Evolutionary conservation across 2,888 invertebrate genomes (phyloP).

Genomic region (Caenorhabditis japonica): DNA sequence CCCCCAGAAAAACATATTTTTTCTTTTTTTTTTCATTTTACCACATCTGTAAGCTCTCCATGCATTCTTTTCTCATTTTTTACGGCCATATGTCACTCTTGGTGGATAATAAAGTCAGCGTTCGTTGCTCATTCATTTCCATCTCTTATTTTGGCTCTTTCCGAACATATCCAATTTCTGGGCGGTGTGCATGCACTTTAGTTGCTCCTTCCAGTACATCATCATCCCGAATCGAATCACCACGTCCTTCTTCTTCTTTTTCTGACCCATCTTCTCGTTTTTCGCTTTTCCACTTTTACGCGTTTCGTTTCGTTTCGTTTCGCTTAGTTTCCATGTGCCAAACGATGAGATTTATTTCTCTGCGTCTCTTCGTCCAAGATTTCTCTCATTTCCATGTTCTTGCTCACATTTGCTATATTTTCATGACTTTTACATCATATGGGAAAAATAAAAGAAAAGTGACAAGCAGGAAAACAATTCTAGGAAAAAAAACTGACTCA

Average conservation of each 20-base stretch:
- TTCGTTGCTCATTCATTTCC: neutral
- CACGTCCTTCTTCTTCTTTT: conserved; percentile 9
- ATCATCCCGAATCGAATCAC: conserved; percentile 32
- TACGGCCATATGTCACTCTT: no score
- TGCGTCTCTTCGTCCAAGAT: conserved; percentile 7
- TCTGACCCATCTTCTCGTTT: conserved; percentile 19
- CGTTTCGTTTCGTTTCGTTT: no score
- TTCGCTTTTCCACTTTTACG: conserved; percentile 6
- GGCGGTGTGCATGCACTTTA: conserved; percentile 17
- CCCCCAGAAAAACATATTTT: no score
- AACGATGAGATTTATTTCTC: conserved; percentile 14
- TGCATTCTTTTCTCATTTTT: no score
- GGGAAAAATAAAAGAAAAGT: no score
- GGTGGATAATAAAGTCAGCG: no score
- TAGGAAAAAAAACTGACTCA: no score
- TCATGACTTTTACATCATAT: no score
- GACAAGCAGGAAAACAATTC: no score
- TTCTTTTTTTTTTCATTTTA: no score
- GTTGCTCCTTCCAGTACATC: conserved; percentile 19
- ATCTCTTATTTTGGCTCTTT: neutral
- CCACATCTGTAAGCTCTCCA: neutral
- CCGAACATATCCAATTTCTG: conserved; percentile 37
- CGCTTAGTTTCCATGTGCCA: conserved; percentile 39
- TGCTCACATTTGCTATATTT: conserved; percentile 9
- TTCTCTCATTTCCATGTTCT: conserved; percentile 1